phyloP scores from a whole-genome alignment of 2,888 invertebrate genomes.

The Clunio marinus region DNA sequence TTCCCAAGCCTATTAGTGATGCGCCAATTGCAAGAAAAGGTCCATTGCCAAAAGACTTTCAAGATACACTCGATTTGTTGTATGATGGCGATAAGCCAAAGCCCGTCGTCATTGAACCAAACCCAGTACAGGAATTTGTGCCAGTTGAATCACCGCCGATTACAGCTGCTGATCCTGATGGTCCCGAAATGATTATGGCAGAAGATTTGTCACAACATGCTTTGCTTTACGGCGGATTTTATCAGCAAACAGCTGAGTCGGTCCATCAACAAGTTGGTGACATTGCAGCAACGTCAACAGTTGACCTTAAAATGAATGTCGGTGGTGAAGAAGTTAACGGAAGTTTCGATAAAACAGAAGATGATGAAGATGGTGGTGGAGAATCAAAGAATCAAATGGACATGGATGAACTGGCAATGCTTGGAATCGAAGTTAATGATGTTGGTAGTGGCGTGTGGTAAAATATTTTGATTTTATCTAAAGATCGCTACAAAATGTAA shows the following conservation, averaged over 20 bases:
- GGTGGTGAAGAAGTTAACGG: constrained; percentile 43
- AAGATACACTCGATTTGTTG: constrained; percentile 57
- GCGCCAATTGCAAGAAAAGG: constrained; percentile 52
- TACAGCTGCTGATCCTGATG: constrained; percentile 45
- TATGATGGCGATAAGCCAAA: constrained; percentile 54
- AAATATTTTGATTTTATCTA: neutral
- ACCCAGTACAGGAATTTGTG: neutral
- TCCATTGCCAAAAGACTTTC: constrained; percentile 57
- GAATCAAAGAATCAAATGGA: constrained; percentile 48
- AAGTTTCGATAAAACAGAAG: constrained; percentile 40
- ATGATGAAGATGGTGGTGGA: neutral
- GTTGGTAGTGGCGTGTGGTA: constrained; percentile 54
- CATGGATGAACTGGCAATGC: constrained; percentile 72
- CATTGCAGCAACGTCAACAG: constrained; percentile 14
- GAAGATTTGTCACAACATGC: constrained; percentile 33
- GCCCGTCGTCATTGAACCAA: constrained; percentile 42
- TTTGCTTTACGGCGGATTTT: constrained; percentile 11
- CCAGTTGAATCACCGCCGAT: constrained; percentile 42
- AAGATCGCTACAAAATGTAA: neutral
- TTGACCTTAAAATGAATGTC: constrained; percentile 43
- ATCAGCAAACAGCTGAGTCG: too few species aligned
- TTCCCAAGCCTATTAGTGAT: constrained; percentile 51
- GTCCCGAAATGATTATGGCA: constrained; percentile 43
- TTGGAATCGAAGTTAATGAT: constrained; percentile 81
- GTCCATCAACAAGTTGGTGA: neutral